These are phyloP conservation scores for Neosilurus mollespiculum DNA, from an alignment of 2,797 vertebrate genomes.

Conservation along the genomic window DNA sequence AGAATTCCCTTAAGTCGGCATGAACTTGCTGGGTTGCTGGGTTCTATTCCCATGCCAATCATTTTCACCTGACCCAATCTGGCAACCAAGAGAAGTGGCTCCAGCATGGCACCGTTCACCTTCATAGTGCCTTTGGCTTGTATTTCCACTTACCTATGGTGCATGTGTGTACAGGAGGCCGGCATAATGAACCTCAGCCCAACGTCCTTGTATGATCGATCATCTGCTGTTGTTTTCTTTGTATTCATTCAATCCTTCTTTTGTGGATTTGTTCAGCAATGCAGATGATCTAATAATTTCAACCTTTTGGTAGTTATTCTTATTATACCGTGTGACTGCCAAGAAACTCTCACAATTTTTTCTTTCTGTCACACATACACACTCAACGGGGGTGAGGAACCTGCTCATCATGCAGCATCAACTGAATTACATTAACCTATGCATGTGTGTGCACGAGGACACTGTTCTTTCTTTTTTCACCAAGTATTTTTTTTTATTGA, in stretches of 20 bases:
- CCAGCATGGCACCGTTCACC: slow-evolving; percentile 3
- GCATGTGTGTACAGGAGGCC: background rate
- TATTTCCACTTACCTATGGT: slow-evolving; percentile 7
- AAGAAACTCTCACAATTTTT: background rate
- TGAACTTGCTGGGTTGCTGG: background rate
- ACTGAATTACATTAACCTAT: slow-evolving; percentile 17
- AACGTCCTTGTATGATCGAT: background rate
- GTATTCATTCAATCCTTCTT: background rate
- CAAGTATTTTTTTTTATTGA: background rate
- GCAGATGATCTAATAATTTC: background rate
- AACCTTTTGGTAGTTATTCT: background rate
- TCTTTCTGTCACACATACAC: no score
- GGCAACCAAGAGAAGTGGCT: slow-evolving; percentile 17
- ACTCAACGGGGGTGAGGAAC: no score
- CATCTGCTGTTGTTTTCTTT: background rate
- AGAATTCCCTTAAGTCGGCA: background rate
- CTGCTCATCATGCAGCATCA: slow-evolving; percentile 10
- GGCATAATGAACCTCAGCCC: background rate
- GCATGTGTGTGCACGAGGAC: background rate
- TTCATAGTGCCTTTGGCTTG: slow-evolving; percentile 32
- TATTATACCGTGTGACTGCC: background rate
- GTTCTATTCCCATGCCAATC: slow-evolving; percentile 5
- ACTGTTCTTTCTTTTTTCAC: background rate
- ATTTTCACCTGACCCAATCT: slow-evolving; percentile 7
- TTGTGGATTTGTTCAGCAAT: background rate